Base-by-base conservation (phyloP, 2,888 invertebrate species). In the Calliscelio sp. region DNA sequence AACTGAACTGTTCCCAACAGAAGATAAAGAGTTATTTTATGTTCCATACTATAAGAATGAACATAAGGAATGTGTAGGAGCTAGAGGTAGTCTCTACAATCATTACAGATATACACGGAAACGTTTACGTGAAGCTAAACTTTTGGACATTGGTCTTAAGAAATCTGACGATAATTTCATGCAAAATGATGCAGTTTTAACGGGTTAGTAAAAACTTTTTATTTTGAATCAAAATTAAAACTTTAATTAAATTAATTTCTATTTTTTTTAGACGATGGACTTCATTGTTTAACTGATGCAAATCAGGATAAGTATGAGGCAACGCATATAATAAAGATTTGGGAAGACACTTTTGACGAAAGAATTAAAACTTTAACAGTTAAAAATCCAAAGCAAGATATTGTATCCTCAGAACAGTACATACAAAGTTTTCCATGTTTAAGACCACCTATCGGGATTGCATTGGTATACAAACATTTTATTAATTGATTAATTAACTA, bases 61-160 rank as follows among this genome's bases (percentile, higher is more conserved):
- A 14, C 6, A 14, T 24, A 18, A 18, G 7, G 65, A 65, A 24
- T 28, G 1, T 65, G 18, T 46, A 46, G 24, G 25, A 6, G 28
- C 28, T 28, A 28, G 28, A 4, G 28, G 28, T 28, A 6, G 28
- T 28, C n/a, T n/a, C n/a, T n/a, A n/a, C n/a, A n/a, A n/a, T n/a
- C n/a, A 63, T 22, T 63, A 63, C 16, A 63, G 32, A 44, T 63
- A 41, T 44, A 8, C 32, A 20, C 16, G 63, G 14, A 63, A 63
- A 22, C 63, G 14, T 32, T 44, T 63, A 63, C n/a, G 24, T 10
- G 22, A 20, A 18, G 49, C 49, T 49, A n/a, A n/a, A 49, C 18
- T 49, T 18, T 20, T 49, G 20, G 32, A 49, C 18, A 49, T 3
- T 6, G 8, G 11, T 7, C 5, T 32, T 32, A 32, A 49, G 11